These are phyloP conservation scores for Cyprinodon brontotheroides DNA, from an alignment of 2,113 vertebrate genomes.

Conservation along the genomic window DNA sequence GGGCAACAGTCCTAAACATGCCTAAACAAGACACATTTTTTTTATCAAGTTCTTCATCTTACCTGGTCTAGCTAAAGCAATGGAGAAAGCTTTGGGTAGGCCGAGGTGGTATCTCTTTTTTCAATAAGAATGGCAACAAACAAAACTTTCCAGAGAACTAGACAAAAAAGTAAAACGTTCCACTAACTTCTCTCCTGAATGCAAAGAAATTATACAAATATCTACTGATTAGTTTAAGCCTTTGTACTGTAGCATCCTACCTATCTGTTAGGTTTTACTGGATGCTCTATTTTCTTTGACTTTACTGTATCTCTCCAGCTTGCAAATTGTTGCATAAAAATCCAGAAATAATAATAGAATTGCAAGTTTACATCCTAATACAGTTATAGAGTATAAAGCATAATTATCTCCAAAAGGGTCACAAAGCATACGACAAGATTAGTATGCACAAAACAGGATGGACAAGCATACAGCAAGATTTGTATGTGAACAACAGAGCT, in stretches of 20 bases:
- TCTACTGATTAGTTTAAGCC: conserved; percentile 40
- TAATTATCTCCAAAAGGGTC: too few relatives aligned
- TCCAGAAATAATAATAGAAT: conserved; percentile 13
- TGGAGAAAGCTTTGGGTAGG: too few relatives aligned
- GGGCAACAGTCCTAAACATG: too few relatives aligned
- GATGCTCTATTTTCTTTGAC: conserved; percentile 1
- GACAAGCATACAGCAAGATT: too few relatives aligned
- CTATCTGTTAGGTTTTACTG: conserved; percentile 23
- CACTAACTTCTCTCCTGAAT: not conserved
- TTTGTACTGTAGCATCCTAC: conserved; percentile 12
- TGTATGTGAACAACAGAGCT: too few relatives aligned
- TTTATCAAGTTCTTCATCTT: too few relatives aligned
- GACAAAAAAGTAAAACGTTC: conserved; percentile 23
- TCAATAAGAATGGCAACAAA: conserved; percentile 7
- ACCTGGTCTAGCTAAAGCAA: too few relatives aligned
- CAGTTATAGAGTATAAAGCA: too few relatives aligned
- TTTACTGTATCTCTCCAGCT: conserved; percentile 7
- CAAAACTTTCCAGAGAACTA: conserved; percentile 4
- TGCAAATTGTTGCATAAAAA: conserved; percentile 3
- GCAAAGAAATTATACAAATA: conserved; percentile 16
- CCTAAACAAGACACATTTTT: too few relatives aligned
- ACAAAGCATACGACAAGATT: too few relatives aligned
- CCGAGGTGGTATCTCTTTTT: too few relatives aligned
- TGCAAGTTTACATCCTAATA: not conserved
- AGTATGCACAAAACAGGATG: too few relatives aligned